phyloP scores from a whole-genome alignment of 2,113 vertebrate genomes.

The Sialia sialis region DNA sequence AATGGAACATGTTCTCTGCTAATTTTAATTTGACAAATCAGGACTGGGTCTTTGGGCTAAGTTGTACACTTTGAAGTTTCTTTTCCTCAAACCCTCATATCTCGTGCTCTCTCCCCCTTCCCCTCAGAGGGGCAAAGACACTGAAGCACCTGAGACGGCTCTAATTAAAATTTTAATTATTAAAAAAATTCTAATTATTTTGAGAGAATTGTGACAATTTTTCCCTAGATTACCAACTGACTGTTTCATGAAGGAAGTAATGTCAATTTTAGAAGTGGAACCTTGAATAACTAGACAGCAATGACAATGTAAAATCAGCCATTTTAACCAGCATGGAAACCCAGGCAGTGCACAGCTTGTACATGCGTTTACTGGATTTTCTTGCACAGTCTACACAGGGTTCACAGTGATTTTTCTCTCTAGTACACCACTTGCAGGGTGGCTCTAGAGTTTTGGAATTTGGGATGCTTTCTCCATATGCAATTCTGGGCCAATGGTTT shows the following conservation, averaged over 20 bases:
- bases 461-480: background rate
- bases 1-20: background rate
- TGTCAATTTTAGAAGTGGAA: background rate
- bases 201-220: background rate
- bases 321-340: background rate
- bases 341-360: background rate
- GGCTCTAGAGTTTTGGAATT: background rate
- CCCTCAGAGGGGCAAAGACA: background rate
- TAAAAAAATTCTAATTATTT: background rate
- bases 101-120: accelerated
- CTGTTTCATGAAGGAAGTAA: background rate
- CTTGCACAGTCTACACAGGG: background rate
- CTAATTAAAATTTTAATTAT: constrained; percentile 9
- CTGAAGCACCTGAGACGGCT: background rate
- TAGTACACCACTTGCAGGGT: background rate
- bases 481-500: background rate
- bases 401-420: background rate
- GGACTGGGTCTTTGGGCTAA: background rate
- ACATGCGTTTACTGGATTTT: background rate
- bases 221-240: background rate
- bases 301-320: background rate
- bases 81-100: background rate
- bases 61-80: background rate
- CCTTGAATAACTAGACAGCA: background rate
- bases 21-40: background rate